A percentile compares a stretch with the other conserved stretches of the same genome.
Conservation (phyloP, 2,113 vertebrate genomes). For the Paracanthobrama guichenoti region DNA sequence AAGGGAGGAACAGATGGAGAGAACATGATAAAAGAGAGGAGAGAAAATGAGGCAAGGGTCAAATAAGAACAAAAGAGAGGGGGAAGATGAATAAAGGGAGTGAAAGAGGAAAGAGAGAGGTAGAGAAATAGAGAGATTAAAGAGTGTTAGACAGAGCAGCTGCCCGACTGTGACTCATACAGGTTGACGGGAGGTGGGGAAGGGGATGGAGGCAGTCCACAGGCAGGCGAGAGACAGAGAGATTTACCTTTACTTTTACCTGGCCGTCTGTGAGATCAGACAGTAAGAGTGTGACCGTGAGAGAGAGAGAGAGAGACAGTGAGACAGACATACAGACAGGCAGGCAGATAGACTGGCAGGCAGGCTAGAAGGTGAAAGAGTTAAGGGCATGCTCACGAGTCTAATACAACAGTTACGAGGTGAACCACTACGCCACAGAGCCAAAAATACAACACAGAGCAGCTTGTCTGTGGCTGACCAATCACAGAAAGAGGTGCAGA, state of each 20-base stretch:
- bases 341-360: slow-evolving; percentile 75
- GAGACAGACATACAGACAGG: slow-evolving; percentile 79
- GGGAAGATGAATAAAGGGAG: slow-evolving; percentile 27
- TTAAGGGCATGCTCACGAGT: slow-evolving; percentile 68
- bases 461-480: slow-evolving; percentile 51
- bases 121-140: slow-evolving; percentile 40
- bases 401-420: slow-evolving; percentile 50
- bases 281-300: slow-evolving; percentile 78
- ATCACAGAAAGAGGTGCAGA: slow-evolving; percentile 40
- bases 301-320: slow-evolving; percentile 83
- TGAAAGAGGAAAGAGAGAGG: slow-evolving; percentile 2
- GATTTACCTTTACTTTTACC: slow-evolving; percentile 83
- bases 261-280: slow-evolving; percentile 83
- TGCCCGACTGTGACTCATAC: slow-evolving; percentile 56
- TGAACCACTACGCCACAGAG: slow-evolving; percentile 42
- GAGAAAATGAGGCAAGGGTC: background rate
- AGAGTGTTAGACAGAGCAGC: slow-evolving; percentile 62
- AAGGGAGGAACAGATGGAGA: slow-evolving; percentile 23
- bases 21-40: background rate
- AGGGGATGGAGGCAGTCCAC: slow-evolving; percentile 78
- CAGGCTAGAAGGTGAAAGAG: slow-evolving; percentile 73
- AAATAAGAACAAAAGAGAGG: slow-evolving; percentile 7
- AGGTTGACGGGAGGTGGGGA: slow-evolving; percentile 68
- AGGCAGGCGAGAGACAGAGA: slow-evolving; percentile 78
- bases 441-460: slow-evolving; percentile 45